Evolutionary conservation across 2,888 invertebrate species (phyloP), one percentile per base, ranked within the genome.

Genomic region (Ophion costatus): DNA sequence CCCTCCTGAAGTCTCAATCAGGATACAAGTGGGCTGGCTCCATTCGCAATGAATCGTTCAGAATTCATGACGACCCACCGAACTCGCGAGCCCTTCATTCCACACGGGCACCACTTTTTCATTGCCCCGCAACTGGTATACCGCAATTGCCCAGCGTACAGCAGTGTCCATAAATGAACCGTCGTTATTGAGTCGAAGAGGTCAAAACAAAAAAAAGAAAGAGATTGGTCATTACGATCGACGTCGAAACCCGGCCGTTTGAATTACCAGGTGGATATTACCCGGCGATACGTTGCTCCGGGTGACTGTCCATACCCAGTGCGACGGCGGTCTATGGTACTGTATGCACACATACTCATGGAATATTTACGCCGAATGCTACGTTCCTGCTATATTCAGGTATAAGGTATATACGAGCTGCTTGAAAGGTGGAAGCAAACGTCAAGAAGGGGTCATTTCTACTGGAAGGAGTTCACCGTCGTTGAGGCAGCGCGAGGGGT

Each of bases 391-490:
- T 63, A 64, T 64, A 80, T 77, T 33, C 66, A 56, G 51, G 42
- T 5, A 29, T 76, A 42, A 74, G 69, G 69, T 78, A n/a, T 75
- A 22, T 22, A 42, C n/a, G 9, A 22, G 80, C 38, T 38, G 66
- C 38, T 20, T 59, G 38, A 51, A 70, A 82, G 79, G 76, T 70
- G 80, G 42, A 67, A 75, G 66, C 73, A 61, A 80, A 84, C 78
- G 76, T 74, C 57, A 56, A 77, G 78, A 78, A 80, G 84, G 85
- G 79, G 74, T 78, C 70, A 80, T 66, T 80, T 82, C 69, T 66
- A 71, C 71, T 77, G 70, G 81, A 70, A 78, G 67, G 80, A 83
- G 85, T 78, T 75, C 70, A 66, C 82, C 67, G 86, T 70, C 77
- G 61, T n/a, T 77, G 59, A 67, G 57, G 74, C 74, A 70, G 67